Conservation (phyloP, 92 coral and sea anemone species). For the Actinostola sp. region DNA sequence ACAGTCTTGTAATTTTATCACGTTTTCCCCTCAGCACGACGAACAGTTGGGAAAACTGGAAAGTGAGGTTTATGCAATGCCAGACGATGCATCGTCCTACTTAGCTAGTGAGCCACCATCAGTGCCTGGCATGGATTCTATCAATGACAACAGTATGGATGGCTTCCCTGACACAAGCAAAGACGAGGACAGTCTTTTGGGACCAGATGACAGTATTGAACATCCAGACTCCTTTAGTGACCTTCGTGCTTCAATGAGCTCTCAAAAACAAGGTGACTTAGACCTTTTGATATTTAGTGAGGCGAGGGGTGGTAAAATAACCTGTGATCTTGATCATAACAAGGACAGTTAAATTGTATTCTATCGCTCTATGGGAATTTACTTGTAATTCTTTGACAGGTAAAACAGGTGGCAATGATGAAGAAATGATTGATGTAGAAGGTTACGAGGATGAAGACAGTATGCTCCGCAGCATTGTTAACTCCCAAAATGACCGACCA, state of each 20-base stretch:
- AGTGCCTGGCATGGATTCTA: conserved; percentile 80
- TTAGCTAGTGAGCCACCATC: conserved; percentile 98
- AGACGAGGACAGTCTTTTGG: conserved; percentile 84
- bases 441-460: conserved; percentile 80
- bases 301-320: not conserved
- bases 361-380: no score
- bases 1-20: not conserved
- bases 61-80: conserved; percentile 68
- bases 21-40: conserved; percentile 56
- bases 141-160: conserved; percentile 91
- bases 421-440: conserved; percentile 80
- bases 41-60: conserved; percentile 87
- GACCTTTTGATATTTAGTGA: not conserved
- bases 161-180: conserved; percentile 89
- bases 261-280: conserved; percentile 21
- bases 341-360: no score
- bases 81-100: conserved; percentile 92
- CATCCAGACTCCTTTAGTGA: conserved; percentile 24
- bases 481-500: conserved; percentile 11
- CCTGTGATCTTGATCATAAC: no score
- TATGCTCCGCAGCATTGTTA: conserved; percentile 44
- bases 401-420: conserved; percentile 59
- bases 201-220: conserved; percentile 49
- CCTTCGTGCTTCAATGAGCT: not conserved
- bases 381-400: conserved; percentile 11